Evolutionary conservation across 2,113 vertebrate species (phyloP).

Genomic region (Mungos mungo): DNA sequence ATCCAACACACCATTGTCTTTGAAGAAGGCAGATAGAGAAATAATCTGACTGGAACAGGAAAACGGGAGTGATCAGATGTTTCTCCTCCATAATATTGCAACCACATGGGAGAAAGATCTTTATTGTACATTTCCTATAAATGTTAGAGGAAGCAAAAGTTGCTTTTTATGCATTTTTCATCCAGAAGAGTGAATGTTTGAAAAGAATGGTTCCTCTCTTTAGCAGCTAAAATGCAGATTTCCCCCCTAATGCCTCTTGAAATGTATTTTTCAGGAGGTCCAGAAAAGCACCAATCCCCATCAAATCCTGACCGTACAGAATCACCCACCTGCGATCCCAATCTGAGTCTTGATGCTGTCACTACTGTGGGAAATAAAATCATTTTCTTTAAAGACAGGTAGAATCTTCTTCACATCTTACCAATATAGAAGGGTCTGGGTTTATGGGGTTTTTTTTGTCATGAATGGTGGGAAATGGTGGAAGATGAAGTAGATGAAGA

Average conservation of each 20-base stretch:
- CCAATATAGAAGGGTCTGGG: not conserved
- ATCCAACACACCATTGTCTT: not conserved
- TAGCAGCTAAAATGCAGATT: not conserved
- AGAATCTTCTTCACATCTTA: not conserved
- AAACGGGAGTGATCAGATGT: not conserved
- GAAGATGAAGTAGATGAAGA: not conserved
- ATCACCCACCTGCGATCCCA: slow-evolving; percentile 79
- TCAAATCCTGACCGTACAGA: slow-evolving; percentile 27
- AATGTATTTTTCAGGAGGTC: slow-evolving; percentile 74
- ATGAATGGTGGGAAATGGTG: not conserved
- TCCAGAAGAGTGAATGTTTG: not conserved
- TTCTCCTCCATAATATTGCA: not conserved
- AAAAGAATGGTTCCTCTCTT: not conserved
- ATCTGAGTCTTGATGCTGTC: slow-evolving; percentile 88
- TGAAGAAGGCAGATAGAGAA: not conserved
- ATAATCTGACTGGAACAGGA: not conserved
- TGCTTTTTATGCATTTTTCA: not conserved
- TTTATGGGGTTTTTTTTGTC: not conserved
- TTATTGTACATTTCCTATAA: not conserved
- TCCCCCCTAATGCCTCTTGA: slow-evolving; percentile 36
- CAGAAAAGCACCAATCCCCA: not conserved
- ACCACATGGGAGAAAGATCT: not conserved
- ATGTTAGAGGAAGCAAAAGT: not conserved
- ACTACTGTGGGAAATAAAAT: slow-evolving; percentile 85
- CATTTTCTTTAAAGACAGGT: slow-evolving; percentile 91